These are phyloP conservation scores for Fistularia commersonii DNA, from an alignment of 2,797 vertebrate species.

Conservation along the genomic window DNA sequence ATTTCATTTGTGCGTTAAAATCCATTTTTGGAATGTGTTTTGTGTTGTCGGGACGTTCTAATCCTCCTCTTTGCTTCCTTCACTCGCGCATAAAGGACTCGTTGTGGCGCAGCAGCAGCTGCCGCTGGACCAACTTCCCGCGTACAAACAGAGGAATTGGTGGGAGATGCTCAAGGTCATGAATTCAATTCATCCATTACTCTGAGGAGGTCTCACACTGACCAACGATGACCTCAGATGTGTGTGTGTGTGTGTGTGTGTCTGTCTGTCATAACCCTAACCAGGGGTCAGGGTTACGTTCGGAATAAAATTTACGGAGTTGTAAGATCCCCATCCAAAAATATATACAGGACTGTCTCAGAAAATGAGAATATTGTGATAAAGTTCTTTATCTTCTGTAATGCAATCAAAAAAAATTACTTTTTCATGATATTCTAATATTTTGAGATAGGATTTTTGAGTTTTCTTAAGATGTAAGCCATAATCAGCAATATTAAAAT, in stretches of 20 bases:
- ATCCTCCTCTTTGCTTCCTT: background rate
- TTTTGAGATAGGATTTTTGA: too few relatives aligned
- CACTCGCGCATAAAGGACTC: slow-evolving; percentile 7
- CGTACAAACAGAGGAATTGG: slow-evolving; percentile 15
- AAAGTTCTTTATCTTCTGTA: too few relatives aligned
- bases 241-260: background rate
- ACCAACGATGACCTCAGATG: slow-evolving; percentile 5
- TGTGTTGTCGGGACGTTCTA: background rate
- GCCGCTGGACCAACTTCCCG: slow-evolving; percentile 28
- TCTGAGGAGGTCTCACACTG: background rate
- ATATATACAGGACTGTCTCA: too few relatives aligned
- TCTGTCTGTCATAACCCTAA: too few relatives aligned
- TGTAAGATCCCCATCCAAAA: too few relatives aligned
- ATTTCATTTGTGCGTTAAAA: background rate
- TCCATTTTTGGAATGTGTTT: background rate
- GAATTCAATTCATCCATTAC: slow-evolving; percentile 4
- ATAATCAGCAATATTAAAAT: too few relatives aligned
- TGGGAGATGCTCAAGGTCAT: slow-evolving; percentile 56
- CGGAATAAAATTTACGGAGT: too few relatives aligned
- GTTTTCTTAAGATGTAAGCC: too few relatives aligned
- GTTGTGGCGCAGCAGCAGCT: slow-evolving; percentile 44
- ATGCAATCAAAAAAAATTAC: too few relatives aligned
- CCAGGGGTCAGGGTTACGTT: too few relatives aligned
- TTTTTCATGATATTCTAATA: too few relatives aligned
- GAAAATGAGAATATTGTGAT: too few relatives aligned